Base-by-base conservation (phyloP, 2,797 vertebrate genomes). In the Coccyzus lansbergi region DNA sequence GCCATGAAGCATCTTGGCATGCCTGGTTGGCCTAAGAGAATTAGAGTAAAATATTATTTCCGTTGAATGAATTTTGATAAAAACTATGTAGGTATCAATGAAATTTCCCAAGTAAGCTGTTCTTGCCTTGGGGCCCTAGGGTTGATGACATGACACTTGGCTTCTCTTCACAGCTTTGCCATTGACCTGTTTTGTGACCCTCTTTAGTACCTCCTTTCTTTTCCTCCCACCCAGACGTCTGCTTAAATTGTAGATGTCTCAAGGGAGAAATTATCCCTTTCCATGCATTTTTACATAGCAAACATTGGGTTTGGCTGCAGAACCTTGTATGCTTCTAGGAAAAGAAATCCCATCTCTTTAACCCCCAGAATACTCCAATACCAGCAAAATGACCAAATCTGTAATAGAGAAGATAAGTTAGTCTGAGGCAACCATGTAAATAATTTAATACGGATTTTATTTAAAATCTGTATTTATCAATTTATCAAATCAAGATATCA, bases 31-130 rank as follows among this genome's bases (percentile, higher is more conserved):
- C 59, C 59, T 55, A n/a, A 92, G 28, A 86, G 42, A 83, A 78
- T 82, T 64, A 74, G 65, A 86, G n/a, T 13, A 88, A 95, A 88
- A 71, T 78, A 56, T 78, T 82, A 70, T 86, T 91, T 90, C 70
- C 49, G 12, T 69, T 84, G 71, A 90, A 33, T 55, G 48, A 28
- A 67, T 84, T 88, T 91, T 86, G 60, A 67, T 70, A 72, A 86
- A 88, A 93, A 59, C 16, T 56, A 28, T 49, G 56, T 56, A 91
- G 28, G 22, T 88, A 94, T 86, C 78, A 92, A 59, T 67, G 71
- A 86, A 69, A 76, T 86, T 90, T 92, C 68, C 38, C 52, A 84
- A 88, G 67, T 69, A 92, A 69, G 18, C 12, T 70, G 6, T 14
- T 92, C 59, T 84, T 70, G 88, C 68, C 51, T 77, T 67, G 52